Evolutionary conservation across 2,797 vertebrate genomes (phyloP), one percentile per base, ranked within the genome.

Genomic region (Tiaroga cobitis): DNA sequence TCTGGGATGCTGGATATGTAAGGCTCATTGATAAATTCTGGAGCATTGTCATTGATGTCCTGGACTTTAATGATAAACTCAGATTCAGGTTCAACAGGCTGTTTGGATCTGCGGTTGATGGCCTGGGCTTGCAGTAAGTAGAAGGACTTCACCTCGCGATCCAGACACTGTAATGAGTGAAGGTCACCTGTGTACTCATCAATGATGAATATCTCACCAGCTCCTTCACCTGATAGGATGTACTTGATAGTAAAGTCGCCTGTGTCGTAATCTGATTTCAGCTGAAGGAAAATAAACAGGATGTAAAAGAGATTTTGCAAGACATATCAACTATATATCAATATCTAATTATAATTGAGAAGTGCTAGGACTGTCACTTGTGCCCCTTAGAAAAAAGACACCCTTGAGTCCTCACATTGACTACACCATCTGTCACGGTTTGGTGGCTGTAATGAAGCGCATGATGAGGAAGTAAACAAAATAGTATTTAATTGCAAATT

Each of bases 41-140:
- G 98, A 88, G 92, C 93, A 75, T 98, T 97, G 91, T 99, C 97
- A 87, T 99, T 99, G 93, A 97, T 90, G 93, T 99, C 98, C 91
- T 92, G 95, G 85, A 99, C 97, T 88, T 94, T 97, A 93, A 99
- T 96, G 92, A 97, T 96, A 92, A 99, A 98, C 91, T 97, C 97
- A 15, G 96, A 98, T 87, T 97, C 95, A 3, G 96, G 94, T 89
- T 98, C 98, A 87, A 97, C 94, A 2, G 96, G 96, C 88, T 95
- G 92, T 0, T 92, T 90, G 65, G 96, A 94, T n/a, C 61, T 89
- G 87, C 85, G 93, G 90, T 97, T 95, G 89, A 97, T 95, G 56
- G 96, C 97, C 86, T 96, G 94, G 8, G 97, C 97, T 91, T 92
- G 95, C 26, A 99, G 94, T 8, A 92, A 89, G 70, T 99, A 98